A percentile compares a stretch with the other conserved stretches of the same genome.
These are phyloP conservation scores for Sinocyclocheilus anshuiensis DNA, from an alignment of 2,113 vertebrate genomes.

Conservation along the genomic window DNA sequence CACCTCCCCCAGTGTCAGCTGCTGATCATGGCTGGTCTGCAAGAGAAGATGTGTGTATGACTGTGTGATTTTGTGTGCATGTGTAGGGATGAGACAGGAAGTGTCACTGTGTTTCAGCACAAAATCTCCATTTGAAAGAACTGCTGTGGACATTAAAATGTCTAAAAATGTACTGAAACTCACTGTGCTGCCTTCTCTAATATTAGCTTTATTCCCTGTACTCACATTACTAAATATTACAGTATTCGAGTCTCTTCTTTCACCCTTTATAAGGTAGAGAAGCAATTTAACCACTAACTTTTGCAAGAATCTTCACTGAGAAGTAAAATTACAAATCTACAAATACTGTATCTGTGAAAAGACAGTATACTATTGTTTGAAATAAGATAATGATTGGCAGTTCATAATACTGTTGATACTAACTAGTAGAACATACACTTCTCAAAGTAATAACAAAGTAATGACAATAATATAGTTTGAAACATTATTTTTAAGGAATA, in stretches of 20 bases:
- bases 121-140: not conserved
- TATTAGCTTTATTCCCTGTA: not conserved
- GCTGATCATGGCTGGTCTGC: constrained; percentile 48
- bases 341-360: not conserved
- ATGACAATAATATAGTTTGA: not conserved
- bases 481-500: not conserved
- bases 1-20: constrained; percentile 57
- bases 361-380: not conserved
- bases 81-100: not conserved
- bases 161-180: not conserved
- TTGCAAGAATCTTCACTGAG: not conserved
- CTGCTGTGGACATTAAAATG: not conserved
- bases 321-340: not conserved
- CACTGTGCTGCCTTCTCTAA: not conserved
- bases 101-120: constrained; percentile 18
- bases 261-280: not conserved
- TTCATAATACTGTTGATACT: no score
- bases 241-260: not conserved
- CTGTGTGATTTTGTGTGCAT: not conserved
- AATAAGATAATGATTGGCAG: not conserved
- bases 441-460: not conserved
- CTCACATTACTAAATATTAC: not conserved
- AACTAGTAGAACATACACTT: not conserved
- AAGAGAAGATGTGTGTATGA: constrained; percentile 23
- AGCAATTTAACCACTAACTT: not conserved